Base-by-base conservation (phyloP, 2,797 vertebrate genomes). In the Lutjanus argentimaculatus region DNA sequence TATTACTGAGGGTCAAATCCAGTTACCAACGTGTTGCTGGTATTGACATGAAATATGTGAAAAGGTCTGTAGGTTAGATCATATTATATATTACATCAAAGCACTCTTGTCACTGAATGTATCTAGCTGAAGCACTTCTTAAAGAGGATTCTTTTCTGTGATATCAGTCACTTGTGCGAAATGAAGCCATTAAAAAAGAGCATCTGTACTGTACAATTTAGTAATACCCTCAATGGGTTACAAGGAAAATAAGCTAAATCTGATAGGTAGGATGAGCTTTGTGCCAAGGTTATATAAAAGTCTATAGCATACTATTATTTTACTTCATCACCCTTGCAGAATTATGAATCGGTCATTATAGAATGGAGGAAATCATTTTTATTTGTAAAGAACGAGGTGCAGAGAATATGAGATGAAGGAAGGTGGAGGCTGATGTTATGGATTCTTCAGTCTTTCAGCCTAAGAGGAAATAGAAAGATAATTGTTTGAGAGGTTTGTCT, bases 1-100 rank as follows among this genome's bases (percentile, higher is more conserved):
- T 59, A 57, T 77, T 40, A 46, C 53, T 56, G 30, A 75, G 36
- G 70, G 75, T 75, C 69, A 67, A 56, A 67, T 59, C 63, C 49
- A 65, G 81, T 72, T 58, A 40, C 51, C 21, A 46, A 30, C 14
- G 4, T 2, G 0, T 65, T 19, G 25, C 51, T 85, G 65, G n/a
- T 62, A 75, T 68, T 55, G 57, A 65, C 21, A 30, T 82, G 55
- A 68, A 74, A 68, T 77, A 62, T 78, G 19, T 69, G 48, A 71
- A 68, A 63, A 67, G 17, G 62, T 63, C 83, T 74, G 17, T 62
- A 75, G 76, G 63, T 72, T 74, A 22, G 22, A 48, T 79, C 48
- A 42, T 74, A 80, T 62, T 59, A 52, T 71, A 42, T 25, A 80
- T 55, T 22, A 53, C 30, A 71, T 57, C 42, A 74, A 79, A 74